Evolutionary conservation across 2,113 vertebrate species (phyloP), one percentile per base, ranked within the genome.

Genomic region (Synodontis membranacea): DNA sequence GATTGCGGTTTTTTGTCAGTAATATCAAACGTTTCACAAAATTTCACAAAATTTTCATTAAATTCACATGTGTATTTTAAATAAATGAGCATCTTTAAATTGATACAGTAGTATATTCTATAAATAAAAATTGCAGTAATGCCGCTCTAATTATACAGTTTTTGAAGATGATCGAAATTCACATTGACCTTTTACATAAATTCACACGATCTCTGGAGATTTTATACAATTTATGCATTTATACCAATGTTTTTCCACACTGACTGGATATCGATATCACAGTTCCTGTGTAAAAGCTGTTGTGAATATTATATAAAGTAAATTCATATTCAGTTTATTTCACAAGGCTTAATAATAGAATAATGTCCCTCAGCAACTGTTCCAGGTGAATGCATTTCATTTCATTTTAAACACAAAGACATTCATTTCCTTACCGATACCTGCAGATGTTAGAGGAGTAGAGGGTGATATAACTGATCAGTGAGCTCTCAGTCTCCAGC

Each of bases 351-450:
- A 50, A 12, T 25, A 8, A 11, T 21, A 11, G 15, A 50, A 48
- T 34, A 5, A 37, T 83, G 17, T 17, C 1, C 5, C 19, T 52
- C 17, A 44, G 39, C 2, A 56, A 56, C 44, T 28, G 72, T 21
- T 28, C 4, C 12, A 79, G 42, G 31, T 52, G 5, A 54, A 76
- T 76, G 1, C 31, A 75, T 42, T 17, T 8, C 83, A 85, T 78
- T n/a, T n/a, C 44, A 50, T 44, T 78, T 34, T 60, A 64, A 79
- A 64, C 31, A 64, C 31, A 62, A 50, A 68, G 44, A 68, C 50
- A 68, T 10, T 46, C 4, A 75, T 84, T 46, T 74, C 34, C 83
- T 75, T 84, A 34, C 21, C 42, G 50, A 85, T 62, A 79, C 74
- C 31, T 52, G 44, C 83, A 31, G 25, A 75, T 58, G 66, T 72